Base-by-base conservation (phyloP, 2,113 vertebrate genomes). In the Rhagologus leucostigma region DNA sequence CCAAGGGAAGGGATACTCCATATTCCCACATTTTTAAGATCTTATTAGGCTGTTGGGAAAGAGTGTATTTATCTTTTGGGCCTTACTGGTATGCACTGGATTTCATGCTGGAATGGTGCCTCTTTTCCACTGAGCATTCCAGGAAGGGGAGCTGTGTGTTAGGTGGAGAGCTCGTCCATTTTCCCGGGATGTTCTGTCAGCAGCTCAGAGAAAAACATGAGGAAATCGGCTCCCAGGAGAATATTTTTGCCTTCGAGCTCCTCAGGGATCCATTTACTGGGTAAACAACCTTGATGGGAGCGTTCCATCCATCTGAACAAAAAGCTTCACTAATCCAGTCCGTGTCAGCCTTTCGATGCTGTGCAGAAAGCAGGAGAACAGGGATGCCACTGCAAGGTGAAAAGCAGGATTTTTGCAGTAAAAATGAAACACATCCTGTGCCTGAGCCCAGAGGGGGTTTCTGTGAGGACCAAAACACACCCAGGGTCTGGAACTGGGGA, bases 251-350 rank as follows among this genome's bases (percentile, higher is more conserved):
- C 79, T 84, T 47, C 5, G 10, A 37, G 78, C 86, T 95, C 95
- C 93, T 74, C 67, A 78, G 93, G 84, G 95, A 90, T 90, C 35
- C 26, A 3, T 78, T 84, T 49, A 64, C 75, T 75, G 57, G n/a
- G 73, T 97, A 97, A 97, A 96, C 97, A 97, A 84, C 44, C 79
- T 65, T 27, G 84, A 49, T 69, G 59, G 20, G 50, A 95, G 84
- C 7, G 21, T 70, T 49, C 16, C 56, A 55, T 64, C 87, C 56
- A 12, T 65, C 60, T 19, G 23, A 69, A 41, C 5, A 3, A 32
- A 74, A 86, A 85, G 53, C 55, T 76, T 59, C 18, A 63, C 32
- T 26, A 18, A 75, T 57, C 22, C 9, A 75, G 59, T 22, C 50
- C 14, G 4, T 1, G 5, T 70, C 90, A 69, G 3, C 65, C 77